Evolutionary conservation across 2,797 vertebrate genomes (phyloP).

Genomic region (Synanceia verrucosa): DNA sequence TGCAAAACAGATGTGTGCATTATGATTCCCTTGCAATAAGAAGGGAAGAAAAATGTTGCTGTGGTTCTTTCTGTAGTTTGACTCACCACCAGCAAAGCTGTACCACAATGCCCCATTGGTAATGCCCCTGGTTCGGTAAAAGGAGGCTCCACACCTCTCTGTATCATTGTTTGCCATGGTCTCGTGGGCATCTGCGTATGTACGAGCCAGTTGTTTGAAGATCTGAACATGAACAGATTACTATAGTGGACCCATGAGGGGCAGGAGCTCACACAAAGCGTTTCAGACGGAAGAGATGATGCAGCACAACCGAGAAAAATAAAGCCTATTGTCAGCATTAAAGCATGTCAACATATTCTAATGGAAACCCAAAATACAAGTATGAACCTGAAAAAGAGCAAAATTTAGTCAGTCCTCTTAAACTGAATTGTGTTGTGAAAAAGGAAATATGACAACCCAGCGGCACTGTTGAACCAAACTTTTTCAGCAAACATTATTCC

Average conservation of each 20-base stretch:
- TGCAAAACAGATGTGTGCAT: conserved; percentile 45
- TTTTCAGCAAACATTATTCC: neutral
- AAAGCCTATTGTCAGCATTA: neutral
- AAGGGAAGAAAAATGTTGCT: neutral
- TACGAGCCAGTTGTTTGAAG: conserved; percentile 91
- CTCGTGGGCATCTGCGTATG: conserved; percentile 90
- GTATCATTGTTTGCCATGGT: conserved; percentile 93
- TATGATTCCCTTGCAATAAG: neutral
- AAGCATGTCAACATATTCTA: neutral
- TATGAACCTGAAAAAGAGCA: neutral
- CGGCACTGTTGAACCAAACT: neutral
- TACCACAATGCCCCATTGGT: conserved; percentile 98
- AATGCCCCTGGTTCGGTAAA: conserved; percentile 88
- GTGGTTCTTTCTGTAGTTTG: neutral
- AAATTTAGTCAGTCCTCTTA: neutral
- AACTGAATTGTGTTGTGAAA: neutral
- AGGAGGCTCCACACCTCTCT: conserved; percentile 91
- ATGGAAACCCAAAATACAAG: neutral
- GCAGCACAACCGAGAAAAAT: neutral
- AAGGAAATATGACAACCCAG: neutral
- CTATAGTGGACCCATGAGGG: neutral
- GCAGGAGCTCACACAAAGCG: neutral
- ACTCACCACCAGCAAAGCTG: conserved; percentile 95
- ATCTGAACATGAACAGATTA: conserved; percentile 74
- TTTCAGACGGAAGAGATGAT: neutral